Conservation (phyloP, 2,113 vertebrate species). For the Oriolus oriolus region DNA sequence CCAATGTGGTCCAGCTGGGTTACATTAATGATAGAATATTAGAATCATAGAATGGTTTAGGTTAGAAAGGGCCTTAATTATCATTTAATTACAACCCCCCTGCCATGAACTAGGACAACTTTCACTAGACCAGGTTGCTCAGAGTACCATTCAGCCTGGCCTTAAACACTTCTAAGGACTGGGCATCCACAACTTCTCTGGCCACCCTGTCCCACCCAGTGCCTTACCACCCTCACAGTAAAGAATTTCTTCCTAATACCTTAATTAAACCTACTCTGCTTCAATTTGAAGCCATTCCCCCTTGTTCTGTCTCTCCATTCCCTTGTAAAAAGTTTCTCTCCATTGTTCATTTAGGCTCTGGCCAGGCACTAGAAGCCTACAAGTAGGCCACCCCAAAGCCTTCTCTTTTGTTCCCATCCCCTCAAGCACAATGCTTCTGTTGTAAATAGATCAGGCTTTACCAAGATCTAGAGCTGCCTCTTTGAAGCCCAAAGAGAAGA, state of each 20-base stretch:
- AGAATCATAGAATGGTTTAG: not conserved
- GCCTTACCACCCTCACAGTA: not conserved
- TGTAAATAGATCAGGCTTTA: not conserved
- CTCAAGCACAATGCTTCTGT: not conserved
- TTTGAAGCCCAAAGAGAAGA: not conserved
- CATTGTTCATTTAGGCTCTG: not conserved
- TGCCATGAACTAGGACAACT: not conserved
- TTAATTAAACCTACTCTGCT: not conserved
- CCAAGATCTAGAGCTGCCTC: not conserved
- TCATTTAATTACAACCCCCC: not conserved
- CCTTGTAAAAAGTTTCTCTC: not conserved
- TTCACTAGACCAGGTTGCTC: not conserved
- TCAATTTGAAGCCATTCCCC: not conserved
- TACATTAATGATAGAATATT: not conserved
- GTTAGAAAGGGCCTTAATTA: not conserved
- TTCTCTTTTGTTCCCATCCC: not conserved
- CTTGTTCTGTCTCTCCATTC: not conserved
- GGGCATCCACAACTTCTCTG: not conserved
- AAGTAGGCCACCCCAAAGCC: not conserved
- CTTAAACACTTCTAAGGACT: not conserved
- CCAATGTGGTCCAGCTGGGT: not conserved
- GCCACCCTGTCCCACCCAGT: not conserved
- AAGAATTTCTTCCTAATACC: not conserved
- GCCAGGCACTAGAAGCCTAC: not conserved
- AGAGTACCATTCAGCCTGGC: not conserved